Evolutionary conservation across 2,113 vertebrate species (phyloP).

Genomic region (Stigmatopora argus): DNA sequence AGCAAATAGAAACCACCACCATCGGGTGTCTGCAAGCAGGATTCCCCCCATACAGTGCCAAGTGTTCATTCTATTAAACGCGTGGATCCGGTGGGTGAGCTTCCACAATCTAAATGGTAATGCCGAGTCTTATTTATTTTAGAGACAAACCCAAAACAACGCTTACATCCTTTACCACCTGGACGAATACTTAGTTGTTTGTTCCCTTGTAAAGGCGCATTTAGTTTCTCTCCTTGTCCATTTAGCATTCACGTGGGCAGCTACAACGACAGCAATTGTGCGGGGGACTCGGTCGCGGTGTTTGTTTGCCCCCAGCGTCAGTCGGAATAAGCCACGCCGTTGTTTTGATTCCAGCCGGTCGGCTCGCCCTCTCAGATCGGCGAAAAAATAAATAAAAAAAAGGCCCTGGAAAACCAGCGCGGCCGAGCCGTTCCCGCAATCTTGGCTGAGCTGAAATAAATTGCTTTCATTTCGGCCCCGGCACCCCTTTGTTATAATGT

Average conservation of each 20-base stretch:
- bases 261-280: constrained; percentile 26
- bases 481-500: constrained; percentile 73
- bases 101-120: constrained; percentile 66
- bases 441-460: constrained; percentile 68
- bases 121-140: constrained; percentile 48
- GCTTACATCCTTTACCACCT: constrained; percentile 32
- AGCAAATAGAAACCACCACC: not conserved
- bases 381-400: constrained; percentile 45
- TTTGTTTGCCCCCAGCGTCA: constrained; percentile 45
- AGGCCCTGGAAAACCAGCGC: constrained; percentile 50
- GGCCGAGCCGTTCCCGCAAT: constrained; percentile 62
- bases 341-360: constrained; percentile 57
- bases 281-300: constrained; percentile 26
- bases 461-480: constrained; percentile 74
- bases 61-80: constrained; percentile 59
- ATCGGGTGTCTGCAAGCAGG: not conserved
- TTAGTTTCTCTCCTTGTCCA: constrained; percentile 17
- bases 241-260: not conserved
- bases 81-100: constrained; percentile 42
- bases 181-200: constrained; percentile 28
- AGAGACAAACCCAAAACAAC: constrained; percentile 17
- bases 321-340: constrained; percentile 45
- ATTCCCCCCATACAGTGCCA: not conserved
- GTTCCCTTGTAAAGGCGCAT: constrained; percentile 27
- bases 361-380: constrained; percentile 44